phyloP scores from a whole-genome alignment of 1,140 invertebrate species.

The Muscidifurax raptorellus region DNA sequence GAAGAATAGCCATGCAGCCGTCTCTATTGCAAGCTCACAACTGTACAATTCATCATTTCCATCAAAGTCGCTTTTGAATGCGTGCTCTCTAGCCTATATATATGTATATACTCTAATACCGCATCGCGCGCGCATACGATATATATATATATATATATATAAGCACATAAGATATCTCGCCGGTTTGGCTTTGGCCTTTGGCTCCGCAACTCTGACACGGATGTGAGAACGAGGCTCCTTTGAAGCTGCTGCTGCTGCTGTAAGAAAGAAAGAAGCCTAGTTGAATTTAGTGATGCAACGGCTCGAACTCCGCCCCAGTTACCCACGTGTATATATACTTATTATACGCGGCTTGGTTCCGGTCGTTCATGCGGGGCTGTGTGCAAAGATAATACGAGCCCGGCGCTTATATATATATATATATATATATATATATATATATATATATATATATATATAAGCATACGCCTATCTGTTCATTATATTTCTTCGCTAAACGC shows the following conservation, averaged over 20 bases:
- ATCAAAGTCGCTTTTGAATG: not conserved
- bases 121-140: no score
- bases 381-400: constrained; percentile 8
- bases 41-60: not conserved
- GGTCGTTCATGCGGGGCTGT: constrained; percentile 6
- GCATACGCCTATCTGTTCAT: constrained; percentile 61
- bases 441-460: not conserved
- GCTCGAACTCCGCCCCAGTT: constrained; percentile 68
- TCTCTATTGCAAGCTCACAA: not conserved
- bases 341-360: constrained; percentile 21
- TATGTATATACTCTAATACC: no score
- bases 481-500: constrained; percentile 65
- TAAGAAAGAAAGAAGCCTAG: constrained; percentile 21
- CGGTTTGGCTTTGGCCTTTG: constrained; percentile 43
- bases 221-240: constrained; percentile 46
- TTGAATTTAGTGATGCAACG: constrained; percentile 63
- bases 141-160: not conserved
- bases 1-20: not conserved
- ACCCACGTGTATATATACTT: constrained; percentile 56
- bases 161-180: not conserved
- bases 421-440: not conserved
- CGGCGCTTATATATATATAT: not conserved
- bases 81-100: not conserved
- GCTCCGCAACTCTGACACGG: constrained; percentile 35
- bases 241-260: not conserved